A percentile compares a stretch with the other conserved stretches of the same genome.
Conservation (phyloP, 2,888 invertebrate genomes). For the Melieria crassipennis region DNA sequence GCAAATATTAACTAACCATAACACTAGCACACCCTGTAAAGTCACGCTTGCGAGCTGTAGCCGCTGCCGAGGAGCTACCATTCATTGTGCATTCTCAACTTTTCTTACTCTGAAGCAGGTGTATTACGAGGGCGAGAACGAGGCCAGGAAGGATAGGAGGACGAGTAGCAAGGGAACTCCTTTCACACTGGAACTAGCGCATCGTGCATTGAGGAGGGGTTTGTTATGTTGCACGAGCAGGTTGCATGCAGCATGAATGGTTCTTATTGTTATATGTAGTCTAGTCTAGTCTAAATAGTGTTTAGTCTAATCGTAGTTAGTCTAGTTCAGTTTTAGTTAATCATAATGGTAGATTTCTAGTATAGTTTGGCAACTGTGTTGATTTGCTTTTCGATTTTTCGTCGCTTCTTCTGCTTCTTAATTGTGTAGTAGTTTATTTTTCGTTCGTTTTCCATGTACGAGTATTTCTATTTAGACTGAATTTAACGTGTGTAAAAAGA, state of each 20-base stretch:
- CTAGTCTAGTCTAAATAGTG: slow-evolving; percentile 11
- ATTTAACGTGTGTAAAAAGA: slow-evolving; percentile 11
- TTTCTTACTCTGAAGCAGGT: neutral
- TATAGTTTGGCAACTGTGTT: slow-evolving; percentile 28
- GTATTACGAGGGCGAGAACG: neutral
- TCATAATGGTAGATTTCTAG: slow-evolving; percentile 14
- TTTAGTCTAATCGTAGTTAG: slow-evolving; percentile 18
- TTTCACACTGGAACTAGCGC: neutral
- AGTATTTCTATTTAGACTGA: slow-evolving; percentile 1
- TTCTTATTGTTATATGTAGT: neutral
- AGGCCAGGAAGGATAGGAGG: neutral
- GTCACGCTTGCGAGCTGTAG: neutral
- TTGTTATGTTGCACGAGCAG: neutral
- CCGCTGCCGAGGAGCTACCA: neutral
- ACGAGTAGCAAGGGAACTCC: slow-evolving; percentile 2
- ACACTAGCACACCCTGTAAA: neutral
- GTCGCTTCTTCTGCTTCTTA: neutral
- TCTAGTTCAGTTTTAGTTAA: slow-evolving; percentile 21
- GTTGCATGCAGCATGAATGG: neutral
- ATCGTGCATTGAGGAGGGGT: neutral
- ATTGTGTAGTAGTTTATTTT: slow-evolving; percentile 2
- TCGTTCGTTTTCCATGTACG: neutral
- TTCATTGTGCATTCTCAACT: neutral
- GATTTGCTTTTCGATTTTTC: slow-evolving; percentile 5
- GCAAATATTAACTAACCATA: slow-evolving; percentile 13